Percentiles rank a stretch among this genome's conserved stretches.
Evolutionary conservation across 2,113 vertebrate species (phyloP).

Genomic region (Calyptomena viridis): DNA sequence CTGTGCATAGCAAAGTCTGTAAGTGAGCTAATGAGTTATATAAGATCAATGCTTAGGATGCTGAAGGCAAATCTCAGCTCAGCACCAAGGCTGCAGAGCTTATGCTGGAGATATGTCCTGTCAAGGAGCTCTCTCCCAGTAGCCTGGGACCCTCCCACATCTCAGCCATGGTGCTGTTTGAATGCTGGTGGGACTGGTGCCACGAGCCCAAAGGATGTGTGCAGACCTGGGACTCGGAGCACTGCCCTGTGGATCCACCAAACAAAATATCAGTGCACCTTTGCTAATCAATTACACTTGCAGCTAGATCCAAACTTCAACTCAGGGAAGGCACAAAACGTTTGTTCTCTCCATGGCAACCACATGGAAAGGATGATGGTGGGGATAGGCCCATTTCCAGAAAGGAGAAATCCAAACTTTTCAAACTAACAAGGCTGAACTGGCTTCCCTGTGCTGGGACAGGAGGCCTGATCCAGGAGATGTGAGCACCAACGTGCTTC

Average conservation of each 20-base stretch:
- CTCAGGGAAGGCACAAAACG: not conserved
- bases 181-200: not conserved
- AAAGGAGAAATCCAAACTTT: not conserved
- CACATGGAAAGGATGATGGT: not conserved
- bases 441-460: not conserved
- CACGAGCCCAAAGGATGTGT: not conserved
- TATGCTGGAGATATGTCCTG: not conserved
- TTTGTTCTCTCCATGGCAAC: not conserved
- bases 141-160: not conserved
- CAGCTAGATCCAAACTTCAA: not conserved
- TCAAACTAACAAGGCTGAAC: not conserved
- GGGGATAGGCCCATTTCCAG: not conserved
- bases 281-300: not conserved
- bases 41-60: not conserved
- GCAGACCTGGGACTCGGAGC: not conserved
- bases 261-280: not conserved
- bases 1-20: not conserved
- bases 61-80: not conserved
- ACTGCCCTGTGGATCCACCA: rapidly evolving
- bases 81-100: not conserved
- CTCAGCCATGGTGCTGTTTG: not conserved
- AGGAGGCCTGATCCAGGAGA: not conserved
- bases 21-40: not conserved
- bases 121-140: not conserved
- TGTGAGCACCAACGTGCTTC: not conserved